Base-by-base conservation (phyloP, 2,888 invertebrate species). In the Mellilla xanthometata region DNA sequence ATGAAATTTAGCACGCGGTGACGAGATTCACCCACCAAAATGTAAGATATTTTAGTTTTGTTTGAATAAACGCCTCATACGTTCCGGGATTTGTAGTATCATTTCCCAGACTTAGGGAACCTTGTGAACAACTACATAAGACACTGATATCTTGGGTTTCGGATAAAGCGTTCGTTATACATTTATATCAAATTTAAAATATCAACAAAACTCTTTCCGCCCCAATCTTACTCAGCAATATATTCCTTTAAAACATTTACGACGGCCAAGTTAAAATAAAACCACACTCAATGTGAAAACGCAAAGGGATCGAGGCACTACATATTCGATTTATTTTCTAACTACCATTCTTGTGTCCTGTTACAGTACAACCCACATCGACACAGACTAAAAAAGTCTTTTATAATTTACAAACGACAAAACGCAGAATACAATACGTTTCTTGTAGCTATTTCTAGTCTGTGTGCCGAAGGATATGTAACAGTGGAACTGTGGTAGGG, bases 261-360 rank as follows among this genome's bases (percentile, higher is more conserved):
- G 72, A 73, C 55, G 63, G 64, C 62, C 60, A 48, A 63, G 66
- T 74, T 76, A 72, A 81, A 79, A 79, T 77, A 75, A 75, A 79
- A 65, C 75, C 73, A 62, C 75, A 71, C 75, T 76, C 77, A 69
- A 80, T 78, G 73, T 68, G 59, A 49, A 56, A 70, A 71, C 65
- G 60, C 71, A 68, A 70, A 70, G 56, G 66, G 72, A 72, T 68
- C 58, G 61, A 63, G 68, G 70, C 68, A 66, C 67, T 72, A 77
- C 66, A 78, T 81, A 81, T 81, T 81, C 82, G 80, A 83, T 83
- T 81, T 82, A 81, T 76, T 82, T 79, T 75, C 76, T 81, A 82
- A 81, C 81, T 81, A 80, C 71, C 67, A 65, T 62, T 65, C 62
- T 62, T 59, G 13, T 52, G 49, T 60, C 36, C 49, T 39, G 63